Evolutionary conservation across 1,140 invertebrate genomes (phyloP), one percentile per base, ranked within the genome.

Genomic region (Probaryconus sp.): DNA sequence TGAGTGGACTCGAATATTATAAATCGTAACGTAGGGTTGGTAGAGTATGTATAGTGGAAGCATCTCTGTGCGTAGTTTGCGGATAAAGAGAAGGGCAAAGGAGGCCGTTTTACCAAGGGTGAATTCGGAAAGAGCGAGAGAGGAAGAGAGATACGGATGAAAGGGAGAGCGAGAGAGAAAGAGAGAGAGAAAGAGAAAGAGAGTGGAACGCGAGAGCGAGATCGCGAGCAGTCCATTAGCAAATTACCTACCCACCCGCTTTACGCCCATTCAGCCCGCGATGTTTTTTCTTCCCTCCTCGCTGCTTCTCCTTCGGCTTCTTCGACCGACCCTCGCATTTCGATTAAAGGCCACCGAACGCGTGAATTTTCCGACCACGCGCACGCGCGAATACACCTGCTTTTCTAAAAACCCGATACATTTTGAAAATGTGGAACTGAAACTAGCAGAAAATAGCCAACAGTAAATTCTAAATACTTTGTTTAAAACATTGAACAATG

Each of bases 191-290:
- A n/a, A n/a, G n/a, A n/a, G n/a, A n/a, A n/a, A n/a, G 2, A 10
- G 1, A 13, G 26, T 4, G n/a, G 31, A 13, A 13, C 2, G 53
- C 61, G 42, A 55, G 65, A 43, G 55, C 13, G 11, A 24, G 48
- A 38, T 33, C 42, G 58, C 50, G 43, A 75, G 56, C 56, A 70
- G 64, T 75, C 72, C 72, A 69, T 75, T 75, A 75, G 72, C 72
- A 75, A 65, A 75, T 75, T 75, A 75, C 72, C 64, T 74, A 74
- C 50, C 70, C 70, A 67, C 70, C 70, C 63, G 70, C 70, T 74
- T 67, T 58, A 67, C 70, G 70, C 70, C 43, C 70, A 67, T 74
- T 74, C 63, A 48, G 43, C 45, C 61, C 56, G 63, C 71, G 64
- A 64, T 74, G 58, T 69, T 74, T 74, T 74, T 64, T 64, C 71